Percentiles rank a stretch among this genome's conserved stretches.
Conservation (phyloP, 2,797 vertebrate genomes). For the Danio choprae region DNA sequence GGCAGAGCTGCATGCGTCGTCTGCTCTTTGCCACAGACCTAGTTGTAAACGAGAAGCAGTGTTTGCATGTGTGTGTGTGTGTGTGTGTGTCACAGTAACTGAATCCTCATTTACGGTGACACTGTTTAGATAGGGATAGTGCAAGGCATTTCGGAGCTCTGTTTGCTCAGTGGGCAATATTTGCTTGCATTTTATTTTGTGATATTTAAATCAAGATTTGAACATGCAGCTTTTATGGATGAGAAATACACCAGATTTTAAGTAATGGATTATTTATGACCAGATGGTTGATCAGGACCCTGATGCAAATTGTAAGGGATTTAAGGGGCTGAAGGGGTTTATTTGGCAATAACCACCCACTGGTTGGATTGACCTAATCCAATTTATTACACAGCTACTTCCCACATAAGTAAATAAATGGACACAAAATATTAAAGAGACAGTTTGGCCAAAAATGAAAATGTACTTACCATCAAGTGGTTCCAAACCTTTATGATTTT, state of each 20-base stretch:
- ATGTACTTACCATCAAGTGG: too few relatives aligned
- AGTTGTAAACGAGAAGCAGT: slow-evolving; percentile 38
- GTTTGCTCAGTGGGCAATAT: not conserved
- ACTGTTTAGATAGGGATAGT: not conserved
- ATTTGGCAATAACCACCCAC: too few relatives aligned
- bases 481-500: too few relatives aligned
- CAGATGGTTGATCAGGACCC: too few relatives aligned
- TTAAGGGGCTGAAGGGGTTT: too few relatives aligned
- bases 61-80: not conserved
- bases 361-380: too few relatives aligned
- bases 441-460: too few relatives aligned
- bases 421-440: too few relatives aligned
- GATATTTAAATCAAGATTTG: not conserved
- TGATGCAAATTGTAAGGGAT: too few relatives aligned
- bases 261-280: too few relatives aligned
- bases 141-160: not conserved
- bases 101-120: not conserved
- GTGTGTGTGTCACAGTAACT: slow-evolving; percentile 21
- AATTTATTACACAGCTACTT: too few relatives aligned
- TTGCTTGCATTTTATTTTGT: not conserved
- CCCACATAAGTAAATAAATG: too few relatives aligned
- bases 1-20: slow-evolving; percentile 20
- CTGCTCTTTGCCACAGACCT: slow-evolving; percentile 36
- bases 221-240: not conserved
- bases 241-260: not conserved